Evolutionary conservation across 2,888 invertebrate species (phyloP).

Genomic region (Aplocera efformata): DNA sequence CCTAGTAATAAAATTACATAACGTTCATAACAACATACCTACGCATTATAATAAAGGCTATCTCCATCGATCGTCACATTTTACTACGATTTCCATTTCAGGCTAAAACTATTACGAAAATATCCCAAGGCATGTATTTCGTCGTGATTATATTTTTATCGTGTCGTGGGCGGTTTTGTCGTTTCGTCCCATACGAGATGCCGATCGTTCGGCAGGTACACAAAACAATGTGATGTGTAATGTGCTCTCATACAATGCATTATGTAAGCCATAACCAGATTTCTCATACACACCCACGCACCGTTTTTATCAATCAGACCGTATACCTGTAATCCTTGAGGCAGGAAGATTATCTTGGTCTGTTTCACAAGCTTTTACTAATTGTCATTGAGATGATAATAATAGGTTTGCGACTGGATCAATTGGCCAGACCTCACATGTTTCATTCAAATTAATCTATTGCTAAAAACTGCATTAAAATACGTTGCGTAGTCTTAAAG

Average conservation of each 20-base stretch:
- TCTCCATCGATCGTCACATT: conserved; percentile 20
- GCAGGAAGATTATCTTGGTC: conserved; percentile 6
- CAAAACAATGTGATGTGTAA: conserved; percentile 23
- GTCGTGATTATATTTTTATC: conserved; percentile 7
- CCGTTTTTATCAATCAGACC: conserved; percentile 19
- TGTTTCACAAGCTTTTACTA: too few species aligned
- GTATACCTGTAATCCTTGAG: conserved; percentile 16
- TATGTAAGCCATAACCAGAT: conserved; percentile 17
- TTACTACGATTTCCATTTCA: conserved; percentile 21
- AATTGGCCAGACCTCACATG: too few species aligned
- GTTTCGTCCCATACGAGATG: conserved; percentile 25
- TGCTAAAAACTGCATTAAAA: too few species aligned
- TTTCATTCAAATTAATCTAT: too few species aligned
- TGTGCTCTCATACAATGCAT: conserved; percentile 25
- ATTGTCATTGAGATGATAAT: too few species aligned
- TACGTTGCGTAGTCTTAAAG: too few species aligned
- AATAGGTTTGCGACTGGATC: too few species aligned
- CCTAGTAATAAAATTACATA: conserved; percentile 8
- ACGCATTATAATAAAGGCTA: conserved; percentile 19
- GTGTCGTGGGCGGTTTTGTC: conserved; percentile 20
- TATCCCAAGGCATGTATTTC: conserved; percentile 21
- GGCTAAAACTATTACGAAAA: conserved; percentile 22
- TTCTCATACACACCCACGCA: conserved; percentile 23
- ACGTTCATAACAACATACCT: conserved; percentile 5
- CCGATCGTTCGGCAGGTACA: conserved; percentile 24